phyloP scores from a whole-genome alignment of 1,140 invertebrate genomes.

The Eriocheir sinensis region DNA sequence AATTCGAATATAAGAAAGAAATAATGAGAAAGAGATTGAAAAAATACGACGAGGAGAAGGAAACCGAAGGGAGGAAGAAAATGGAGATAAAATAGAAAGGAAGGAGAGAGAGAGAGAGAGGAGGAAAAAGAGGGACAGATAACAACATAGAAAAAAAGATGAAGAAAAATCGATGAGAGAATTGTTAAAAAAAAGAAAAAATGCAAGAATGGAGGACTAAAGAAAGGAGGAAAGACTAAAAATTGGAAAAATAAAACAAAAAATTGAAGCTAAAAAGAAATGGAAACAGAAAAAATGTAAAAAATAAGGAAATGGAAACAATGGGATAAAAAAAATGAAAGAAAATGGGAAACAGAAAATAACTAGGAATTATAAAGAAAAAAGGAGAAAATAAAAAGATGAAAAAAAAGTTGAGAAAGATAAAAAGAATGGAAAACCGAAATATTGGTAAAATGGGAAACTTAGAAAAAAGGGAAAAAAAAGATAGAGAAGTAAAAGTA shows the following conservation, averaged over 20 bases:
- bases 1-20: too few species aligned
- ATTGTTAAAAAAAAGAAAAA: not conserved
- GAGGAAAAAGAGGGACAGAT: not conserved
- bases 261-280: too few species aligned
- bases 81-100: not conserved
- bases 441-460: not conserved
- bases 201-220: not conserved
- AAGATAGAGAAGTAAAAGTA: not conserved
- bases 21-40: too few species aligned
- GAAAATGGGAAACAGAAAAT: not conserved
- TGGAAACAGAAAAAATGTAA: too few species aligned
- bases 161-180: not conserved
- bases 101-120: not conserved
- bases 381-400: not conserved
- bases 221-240: not conserved
- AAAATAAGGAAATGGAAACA: too few species aligned
- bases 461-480: not conserved
- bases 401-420: not conserved
- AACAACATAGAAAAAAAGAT: not conserved
- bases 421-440: not conserved
- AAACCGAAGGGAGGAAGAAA: too few species aligned
- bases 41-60: too few species aligned
- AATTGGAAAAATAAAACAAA: too few species aligned
- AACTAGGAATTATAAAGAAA: not conserved
- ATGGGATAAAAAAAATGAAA: too few species aligned